Conservation (phyloP, 2,888 invertebrate species). For the Resseliella maxima region DNA sequence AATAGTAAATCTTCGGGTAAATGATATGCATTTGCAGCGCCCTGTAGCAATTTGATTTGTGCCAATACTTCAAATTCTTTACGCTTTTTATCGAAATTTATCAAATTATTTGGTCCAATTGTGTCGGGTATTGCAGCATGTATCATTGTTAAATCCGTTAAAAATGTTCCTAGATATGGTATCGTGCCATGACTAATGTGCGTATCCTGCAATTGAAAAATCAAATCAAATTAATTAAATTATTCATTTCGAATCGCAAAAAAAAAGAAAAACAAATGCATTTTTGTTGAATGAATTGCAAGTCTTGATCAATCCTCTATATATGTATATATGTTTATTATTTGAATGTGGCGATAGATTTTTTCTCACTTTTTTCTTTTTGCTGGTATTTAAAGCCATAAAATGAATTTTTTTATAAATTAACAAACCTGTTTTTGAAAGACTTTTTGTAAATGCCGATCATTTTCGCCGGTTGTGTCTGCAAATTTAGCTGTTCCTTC, state of each 20-base stretch:
- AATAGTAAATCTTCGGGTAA: constrained; percentile 87
- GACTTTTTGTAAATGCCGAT: constrained; percentile 86
- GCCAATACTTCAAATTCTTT: constrained; percentile 99
- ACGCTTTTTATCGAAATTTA: constrained; percentile 97
- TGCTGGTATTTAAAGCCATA: too few relatives aligned
- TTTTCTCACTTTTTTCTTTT: too few relatives aligned
- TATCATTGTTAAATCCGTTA: constrained; percentile 98
- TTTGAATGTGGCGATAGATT: too few relatives aligned
- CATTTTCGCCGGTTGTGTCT: constrained; percentile 89
- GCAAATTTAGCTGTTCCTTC: constrained; percentile 99
- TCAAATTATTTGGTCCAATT: constrained; percentile 77
- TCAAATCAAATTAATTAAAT: too few relatives aligned
- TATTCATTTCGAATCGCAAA: neutral
- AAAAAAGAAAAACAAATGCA: neutral
- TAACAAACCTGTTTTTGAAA: constrained; percentile 76
- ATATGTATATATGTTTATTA: too few relatives aligned
- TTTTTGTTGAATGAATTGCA: too few relatives aligned
- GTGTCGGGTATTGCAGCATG: constrained; percentile 94
- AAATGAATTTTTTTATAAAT: too few relatives aligned
- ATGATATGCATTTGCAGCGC: constrained; percentile 94
- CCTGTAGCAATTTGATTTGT: constrained; percentile 94
- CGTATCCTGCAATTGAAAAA: constrained; percentile 68
- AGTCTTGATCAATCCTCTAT: too few relatives aligned
- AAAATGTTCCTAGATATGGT: constrained; percentile 96
- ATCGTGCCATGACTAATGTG: constrained; percentile 92